Evolutionary conservation across 2,113 vertebrate genomes (phyloP), one percentile per base, ranked within the genome.

Genomic region (Aspiorhynchus laticeps): DNA sequence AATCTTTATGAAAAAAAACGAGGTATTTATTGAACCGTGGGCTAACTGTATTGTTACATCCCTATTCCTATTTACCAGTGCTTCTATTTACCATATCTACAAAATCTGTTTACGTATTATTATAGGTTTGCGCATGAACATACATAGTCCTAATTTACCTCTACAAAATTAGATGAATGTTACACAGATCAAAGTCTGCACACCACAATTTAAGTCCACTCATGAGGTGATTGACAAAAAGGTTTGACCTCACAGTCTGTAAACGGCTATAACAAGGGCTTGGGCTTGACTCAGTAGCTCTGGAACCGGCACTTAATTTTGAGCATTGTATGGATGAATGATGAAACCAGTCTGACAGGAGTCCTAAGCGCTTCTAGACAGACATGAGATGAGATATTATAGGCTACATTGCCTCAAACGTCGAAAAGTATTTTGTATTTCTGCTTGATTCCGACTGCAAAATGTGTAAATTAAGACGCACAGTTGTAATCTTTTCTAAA

Each of bases 331-430:
- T 76, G 15, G 74, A 76, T 76, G 41, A 76, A 48, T 76, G 74
- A 76, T 76, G 74, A 76, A 76, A 76, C 73, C 74, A 26, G 74
- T 43, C 73, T 75, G 41, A 75, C 73, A 75, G 73, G 38, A 26
- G 24, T 46, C 6, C n/a, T 12, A 43, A 46, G 38, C 11, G 2
- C 11, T 43, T 26, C 41, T 46, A 26, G 73, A 76, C 21, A 12
- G 71, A 74, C 41, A 76, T 11, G 21, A 76, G 24, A 76, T 46
- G 24, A 76, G 28, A 28, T 76, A 76, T 26, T 7, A 28, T 17
- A n/a, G 1, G 14, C 41, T 48, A 17, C 41, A 48, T 8, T 26
- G 41, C 1, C 38, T 15, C 24, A 73, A 73, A 73, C 2, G 24
- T 46, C 12, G 3, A 75, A 75, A 46, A 8, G 3, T 46, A 46